These are phyloP conservation scores for Mechanitis mazaeus DNA, from an alignment of 2,888 invertebrate species.

Conservation along the genomic window DNA sequence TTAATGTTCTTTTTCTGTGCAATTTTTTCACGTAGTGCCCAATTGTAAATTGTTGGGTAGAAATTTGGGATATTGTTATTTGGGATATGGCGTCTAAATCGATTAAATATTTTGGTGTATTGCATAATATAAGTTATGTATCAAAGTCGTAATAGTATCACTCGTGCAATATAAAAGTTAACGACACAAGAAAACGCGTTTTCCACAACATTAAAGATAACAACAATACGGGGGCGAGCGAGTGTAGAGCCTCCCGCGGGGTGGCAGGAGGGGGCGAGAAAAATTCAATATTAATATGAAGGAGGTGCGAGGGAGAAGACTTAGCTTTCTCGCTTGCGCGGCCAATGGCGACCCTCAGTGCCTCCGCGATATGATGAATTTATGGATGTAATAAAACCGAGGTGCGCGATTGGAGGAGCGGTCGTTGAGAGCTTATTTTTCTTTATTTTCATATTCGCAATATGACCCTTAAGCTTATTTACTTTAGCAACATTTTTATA, in stretches of 20 bases:
- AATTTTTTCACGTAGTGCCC: slow-evolving; percentile 1
- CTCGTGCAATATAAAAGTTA: slow-evolving; percentile 77
- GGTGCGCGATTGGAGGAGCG: slow-evolving; percentile 81
- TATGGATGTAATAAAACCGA: slow-evolving; percentile 88
- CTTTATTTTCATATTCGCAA: slow-evolving; percentile 76
- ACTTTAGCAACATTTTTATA: slow-evolving; percentile 19
- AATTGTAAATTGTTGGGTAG: no score
- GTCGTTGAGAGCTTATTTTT: slow-evolving; percentile 73
- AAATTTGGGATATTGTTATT: not conserved
- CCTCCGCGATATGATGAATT: slow-evolving; percentile 84
- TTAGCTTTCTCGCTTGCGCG: slow-evolving; percentile 69
- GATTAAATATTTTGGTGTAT: slow-evolving; percentile 17
- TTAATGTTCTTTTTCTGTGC: slow-evolving; percentile 10
- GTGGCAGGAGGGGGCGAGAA: slow-evolving; percentile 78
- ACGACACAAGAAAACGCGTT: slow-evolving; percentile 78
- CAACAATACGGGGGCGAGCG: slow-evolving; percentile 76
- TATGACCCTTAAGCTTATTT: slow-evolving; percentile 56
- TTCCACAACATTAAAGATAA: slow-evolving; percentile 78
- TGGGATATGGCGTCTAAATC: not conserved
- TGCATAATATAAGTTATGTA: slow-evolving; percentile 64
- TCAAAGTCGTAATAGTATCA: slow-evolving; percentile 74
- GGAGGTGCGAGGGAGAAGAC: slow-evolving; percentile 79
- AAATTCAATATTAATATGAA: slow-evolving; percentile 90
- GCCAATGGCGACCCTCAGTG: slow-evolving; percentile 75
- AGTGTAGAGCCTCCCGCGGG: slow-evolving; percentile 75